A percentile compares a stretch with the other conserved stretches of the same genome.
phyloP scores from a whole-genome alignment of 2,797 vertebrate genomes.

The Cuniculus paca region DNA sequence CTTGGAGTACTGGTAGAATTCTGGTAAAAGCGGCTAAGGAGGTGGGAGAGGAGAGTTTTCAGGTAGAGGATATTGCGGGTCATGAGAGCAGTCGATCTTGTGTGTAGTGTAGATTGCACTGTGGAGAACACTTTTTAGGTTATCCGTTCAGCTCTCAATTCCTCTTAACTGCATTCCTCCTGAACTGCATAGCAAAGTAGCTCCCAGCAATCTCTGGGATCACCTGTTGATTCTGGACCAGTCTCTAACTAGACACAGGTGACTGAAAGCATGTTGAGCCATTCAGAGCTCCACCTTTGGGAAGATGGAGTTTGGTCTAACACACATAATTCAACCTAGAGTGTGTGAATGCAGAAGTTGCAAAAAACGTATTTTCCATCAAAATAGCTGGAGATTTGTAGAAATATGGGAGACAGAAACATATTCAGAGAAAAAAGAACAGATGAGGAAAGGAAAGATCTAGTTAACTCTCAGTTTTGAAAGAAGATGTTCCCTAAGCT shows the following conservation, averaged over 20 bases:
- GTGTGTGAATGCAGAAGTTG: background rate
- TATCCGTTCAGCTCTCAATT: background rate
- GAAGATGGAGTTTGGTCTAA: background rate
- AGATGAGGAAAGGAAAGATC: background rate
- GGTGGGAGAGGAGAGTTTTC: fast-evolving
- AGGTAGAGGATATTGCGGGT: background rate
- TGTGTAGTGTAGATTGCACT: background rate
- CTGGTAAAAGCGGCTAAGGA: background rate
- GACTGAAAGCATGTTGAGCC: background rate
- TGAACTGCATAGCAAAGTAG: background rate
- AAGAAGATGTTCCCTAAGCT: background rate
- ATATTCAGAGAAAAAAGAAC: background rate
- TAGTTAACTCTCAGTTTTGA: background rate
- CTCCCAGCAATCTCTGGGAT: background rate
- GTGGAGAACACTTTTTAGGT: background rate
- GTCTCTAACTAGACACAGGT: background rate
- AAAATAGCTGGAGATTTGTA: background rate
- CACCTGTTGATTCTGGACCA: background rate
- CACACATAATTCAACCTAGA: background rate
- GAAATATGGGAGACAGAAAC: background rate
- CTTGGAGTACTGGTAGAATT: background rate
- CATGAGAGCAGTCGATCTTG: background rate
- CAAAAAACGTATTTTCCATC: background rate
- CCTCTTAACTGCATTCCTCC: background rate
- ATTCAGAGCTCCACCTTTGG: background rate